Evolutionary conservation across 1,140 invertebrate genomes (phyloP).

Genomic region (Brachionus plicatilis): DNA sequence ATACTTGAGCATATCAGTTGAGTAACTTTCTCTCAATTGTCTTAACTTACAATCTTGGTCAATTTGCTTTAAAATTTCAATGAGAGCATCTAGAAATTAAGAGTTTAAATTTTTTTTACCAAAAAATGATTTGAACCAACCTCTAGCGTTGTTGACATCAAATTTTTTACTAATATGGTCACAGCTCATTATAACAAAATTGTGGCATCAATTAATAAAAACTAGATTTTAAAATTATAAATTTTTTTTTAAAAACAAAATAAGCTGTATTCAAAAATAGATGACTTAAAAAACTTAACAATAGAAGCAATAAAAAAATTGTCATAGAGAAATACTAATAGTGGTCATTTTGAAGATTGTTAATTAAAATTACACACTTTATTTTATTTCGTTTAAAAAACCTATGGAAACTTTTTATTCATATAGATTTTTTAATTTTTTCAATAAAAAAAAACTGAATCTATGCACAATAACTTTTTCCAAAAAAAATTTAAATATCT

Average conservation of each 20-base stretch:
- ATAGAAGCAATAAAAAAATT: neutral
- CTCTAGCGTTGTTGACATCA: neutral
- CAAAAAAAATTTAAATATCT: too few species aligned
- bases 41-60: neutral
- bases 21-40: neutral
- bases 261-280: neutral
- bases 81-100: conserved; percentile 9
- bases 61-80: conserved; percentile 20
- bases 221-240: neutral
- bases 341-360: too few species aligned
- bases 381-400: too few species aligned
- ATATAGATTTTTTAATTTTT: too few species aligned
- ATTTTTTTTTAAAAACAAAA: neutral
- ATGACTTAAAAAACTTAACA: neutral
- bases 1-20: conserved; percentile 36
- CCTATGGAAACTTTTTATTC: too few species aligned
- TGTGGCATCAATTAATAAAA: neutral
- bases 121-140: neutral
- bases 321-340: too few species aligned
- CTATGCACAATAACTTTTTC: too few species aligned
- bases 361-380: too few species aligned
- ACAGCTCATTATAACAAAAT: neutral
- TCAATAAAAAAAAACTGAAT: too few species aligned
- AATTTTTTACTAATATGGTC: neutral
- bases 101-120: neutral